phyloP scores from a whole-genome alignment of 2,113 vertebrate species.

The Cephalopterus ornatus region DNA sequence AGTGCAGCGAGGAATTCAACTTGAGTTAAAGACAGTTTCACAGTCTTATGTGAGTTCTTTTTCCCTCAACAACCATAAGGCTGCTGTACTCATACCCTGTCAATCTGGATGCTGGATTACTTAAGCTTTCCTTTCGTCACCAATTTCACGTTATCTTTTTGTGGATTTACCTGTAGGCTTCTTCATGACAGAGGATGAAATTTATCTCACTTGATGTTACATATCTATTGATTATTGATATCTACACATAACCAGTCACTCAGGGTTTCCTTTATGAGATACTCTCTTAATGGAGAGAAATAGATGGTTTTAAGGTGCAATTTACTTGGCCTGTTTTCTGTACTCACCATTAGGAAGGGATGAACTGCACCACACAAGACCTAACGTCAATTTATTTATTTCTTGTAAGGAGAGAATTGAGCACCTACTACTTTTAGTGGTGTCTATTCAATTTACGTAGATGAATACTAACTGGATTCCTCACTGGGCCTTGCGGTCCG shows the following conservation, averaged over 20 bases:
- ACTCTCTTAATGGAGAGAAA: neutral
- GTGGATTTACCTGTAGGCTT: neutral
- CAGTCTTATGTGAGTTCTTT: fast-evolving
- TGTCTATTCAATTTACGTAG: neutral
- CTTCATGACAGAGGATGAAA: neutral
- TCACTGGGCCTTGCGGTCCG: neutral
- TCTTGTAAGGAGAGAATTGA: neutral
- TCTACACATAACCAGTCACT: neutral
- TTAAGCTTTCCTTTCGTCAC: neutral
- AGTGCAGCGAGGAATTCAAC: neutral
- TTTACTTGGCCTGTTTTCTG: neutral
- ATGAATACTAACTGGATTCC: neutral
- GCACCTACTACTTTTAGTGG: neutral
- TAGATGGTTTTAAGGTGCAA: neutral
- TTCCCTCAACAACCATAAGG: neutral
- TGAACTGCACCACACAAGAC: neutral
- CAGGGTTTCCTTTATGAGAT: neutral
- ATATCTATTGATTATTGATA: neutral
- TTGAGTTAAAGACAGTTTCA: neutral
- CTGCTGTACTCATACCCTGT: fast-evolving
- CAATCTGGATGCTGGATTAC: neutral
- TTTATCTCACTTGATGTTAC: neutral
- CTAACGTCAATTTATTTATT: neutral
- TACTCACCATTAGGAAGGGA: neutral
- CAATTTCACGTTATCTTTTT: neutral